phyloP scores from a whole-genome alignment of 2,797 vertebrate species.

The Percopsis omiscomaycus region DNA sequence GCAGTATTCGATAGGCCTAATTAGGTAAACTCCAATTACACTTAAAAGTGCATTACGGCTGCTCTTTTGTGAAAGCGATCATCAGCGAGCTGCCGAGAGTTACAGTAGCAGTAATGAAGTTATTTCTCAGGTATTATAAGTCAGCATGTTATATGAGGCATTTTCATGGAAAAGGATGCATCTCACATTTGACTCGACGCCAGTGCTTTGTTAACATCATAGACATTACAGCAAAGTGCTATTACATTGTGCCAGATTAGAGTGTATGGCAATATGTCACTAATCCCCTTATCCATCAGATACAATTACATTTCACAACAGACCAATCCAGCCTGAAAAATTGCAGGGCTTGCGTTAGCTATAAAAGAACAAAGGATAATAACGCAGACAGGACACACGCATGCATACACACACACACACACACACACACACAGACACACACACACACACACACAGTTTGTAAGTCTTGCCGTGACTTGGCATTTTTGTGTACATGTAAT shows the following conservation, averaged over 20 bases:
- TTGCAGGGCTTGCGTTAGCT: background rate
- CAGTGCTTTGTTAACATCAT: slow-evolving; percentile 45
- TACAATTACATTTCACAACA: slow-evolving; percentile 35
- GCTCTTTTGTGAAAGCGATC: slow-evolving; percentile 73
- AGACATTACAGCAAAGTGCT: slow-evolving; percentile 51
- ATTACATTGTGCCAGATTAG: slow-evolving; percentile 40
- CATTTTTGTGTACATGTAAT: slow-evolving; percentile 50
- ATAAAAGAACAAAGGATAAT: slow-evolving; percentile 10
- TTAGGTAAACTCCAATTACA: slow-evolving; percentile 74
- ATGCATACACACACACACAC: background rate
- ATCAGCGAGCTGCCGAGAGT: slow-evolving; percentile 61
- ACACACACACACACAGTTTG: slow-evolving; percentile 11
- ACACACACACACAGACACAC: slow-evolving; percentile 2
- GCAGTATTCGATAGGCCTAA: slow-evolving; percentile 59
- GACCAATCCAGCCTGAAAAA: slow-evolving; percentile 8
- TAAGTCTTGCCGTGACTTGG: slow-evolving; percentile 41
- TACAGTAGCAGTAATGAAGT: slow-evolving; percentile 64
- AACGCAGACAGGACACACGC: slow-evolving; percentile 4
- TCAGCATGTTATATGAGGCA: slow-evolving; percentile 58
- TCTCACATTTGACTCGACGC: slow-evolving; percentile 56
- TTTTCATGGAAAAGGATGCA: slow-evolving; percentile 49
- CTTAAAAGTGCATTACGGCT: slow-evolving; percentile 73
- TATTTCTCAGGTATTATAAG: slow-evolving; percentile 69
- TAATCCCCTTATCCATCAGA: slow-evolving; percentile 24
- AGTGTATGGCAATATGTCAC: slow-evolving; percentile 22